Conservation (phyloP, 2,888 invertebrate species). For the Anorthoa munda region DNA sequence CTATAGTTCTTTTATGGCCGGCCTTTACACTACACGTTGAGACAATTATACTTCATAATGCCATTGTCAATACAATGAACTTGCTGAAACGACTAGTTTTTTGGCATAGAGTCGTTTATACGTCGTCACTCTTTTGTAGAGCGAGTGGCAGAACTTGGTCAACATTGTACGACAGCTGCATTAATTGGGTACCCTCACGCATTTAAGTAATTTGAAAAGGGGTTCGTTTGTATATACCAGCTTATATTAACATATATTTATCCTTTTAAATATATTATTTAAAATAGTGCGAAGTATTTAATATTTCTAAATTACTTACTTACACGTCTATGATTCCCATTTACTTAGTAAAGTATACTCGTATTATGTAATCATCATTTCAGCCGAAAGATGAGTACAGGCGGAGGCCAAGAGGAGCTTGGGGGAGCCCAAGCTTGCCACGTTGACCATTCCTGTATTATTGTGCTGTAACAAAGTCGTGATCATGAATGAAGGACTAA, state of each 20-base stretch:
- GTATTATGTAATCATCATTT: background rate
- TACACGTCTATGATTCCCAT: background rate
- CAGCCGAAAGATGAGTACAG: no score
- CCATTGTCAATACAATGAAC: constrained; percentile 43
- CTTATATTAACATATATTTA: background rate
- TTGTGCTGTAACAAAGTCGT: background rate
- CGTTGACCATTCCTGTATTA: background rate
- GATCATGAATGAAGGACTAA: constrained; percentile 29
- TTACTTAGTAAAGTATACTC: background rate
- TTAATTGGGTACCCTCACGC: constrained; percentile 10
- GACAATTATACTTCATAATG: constrained; percentile 64
- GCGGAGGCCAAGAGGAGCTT: no score
- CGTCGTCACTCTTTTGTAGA: constrained; percentile 14
- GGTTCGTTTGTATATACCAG: background rate
- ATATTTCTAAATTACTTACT: background rate
- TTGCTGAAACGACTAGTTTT: constrained; percentile 30
- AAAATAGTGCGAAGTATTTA: background rate
- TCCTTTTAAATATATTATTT: background rate
- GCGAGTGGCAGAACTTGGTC: background rate
- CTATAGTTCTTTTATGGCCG: constrained; percentile 62
- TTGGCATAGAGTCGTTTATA: constrained; percentile 25
- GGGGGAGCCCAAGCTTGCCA: background rate
- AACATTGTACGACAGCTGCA: constrained; percentile 27
- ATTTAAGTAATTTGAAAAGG: constrained; percentile 7
- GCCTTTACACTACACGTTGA: constrained; percentile 54